phyloP scores from a whole-genome alignment of 2,797 vertebrate genomes.

The Paratrypauchen microcephalus region DNA sequence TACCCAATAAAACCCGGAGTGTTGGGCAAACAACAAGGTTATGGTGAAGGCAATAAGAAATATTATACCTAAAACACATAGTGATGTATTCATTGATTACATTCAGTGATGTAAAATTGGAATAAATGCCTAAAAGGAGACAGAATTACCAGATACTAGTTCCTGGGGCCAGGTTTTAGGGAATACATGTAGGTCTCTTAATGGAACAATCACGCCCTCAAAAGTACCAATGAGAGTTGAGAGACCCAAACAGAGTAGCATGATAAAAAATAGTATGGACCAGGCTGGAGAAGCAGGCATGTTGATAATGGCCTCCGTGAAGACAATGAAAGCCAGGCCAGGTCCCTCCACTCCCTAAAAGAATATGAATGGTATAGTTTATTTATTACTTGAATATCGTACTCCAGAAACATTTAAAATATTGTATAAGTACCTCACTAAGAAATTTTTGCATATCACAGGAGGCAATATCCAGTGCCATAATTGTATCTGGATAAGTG shows the following conservation, averaged over 20 bases:
- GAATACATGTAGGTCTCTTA: constrained; percentile 74
- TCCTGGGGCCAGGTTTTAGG: constrained; percentile 86
- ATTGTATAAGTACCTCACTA: constrained; percentile 73
- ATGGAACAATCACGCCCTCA: constrained; percentile 81
- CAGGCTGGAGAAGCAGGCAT: constrained; percentile 85
- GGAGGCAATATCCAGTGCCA: constrained; percentile 66
- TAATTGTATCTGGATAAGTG: constrained; percentile 61
- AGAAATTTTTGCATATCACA: constrained; percentile 81
- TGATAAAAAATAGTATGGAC: constrained; percentile 85
- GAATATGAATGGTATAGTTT: constrained; percentile 5
- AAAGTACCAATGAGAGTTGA: constrained; percentile 88
- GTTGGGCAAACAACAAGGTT: constrained; percentile 85
- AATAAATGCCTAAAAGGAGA: not conserved
- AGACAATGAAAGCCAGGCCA: constrained; percentile 85
- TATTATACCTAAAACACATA: constrained; percentile 75
- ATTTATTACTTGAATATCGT: not conserved
- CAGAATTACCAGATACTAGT: constrained; percentile 80
- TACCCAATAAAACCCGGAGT: constrained; percentile 93
- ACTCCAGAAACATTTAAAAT: not conserved
- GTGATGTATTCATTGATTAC: not conserved
- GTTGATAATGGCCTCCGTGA: constrained; percentile 82
- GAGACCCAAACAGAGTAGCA: constrained; percentile 85
- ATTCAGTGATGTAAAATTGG: not conserved
- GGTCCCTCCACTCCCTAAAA: constrained; percentile 63
- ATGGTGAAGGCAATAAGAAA: constrained; percentile 80